These are phyloP conservation scores for Cheumatopsyche charites DNA, from an alignment of 1,140 invertebrate genomes.

Conservation along the genomic window DNA sequence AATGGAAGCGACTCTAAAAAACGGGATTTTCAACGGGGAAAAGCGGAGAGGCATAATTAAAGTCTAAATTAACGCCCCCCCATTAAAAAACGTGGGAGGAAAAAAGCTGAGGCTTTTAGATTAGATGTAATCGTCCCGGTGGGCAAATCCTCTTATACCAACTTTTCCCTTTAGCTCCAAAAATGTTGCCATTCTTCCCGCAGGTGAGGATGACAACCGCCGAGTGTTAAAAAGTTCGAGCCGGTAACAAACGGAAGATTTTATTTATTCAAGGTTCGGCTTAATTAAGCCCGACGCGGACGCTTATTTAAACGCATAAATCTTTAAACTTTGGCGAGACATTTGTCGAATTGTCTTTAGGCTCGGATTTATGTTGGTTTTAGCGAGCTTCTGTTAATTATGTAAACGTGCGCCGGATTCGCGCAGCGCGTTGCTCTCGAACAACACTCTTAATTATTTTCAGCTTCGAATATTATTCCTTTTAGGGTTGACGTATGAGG, in stretches of 20 bases:
- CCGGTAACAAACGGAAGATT: not conserved
- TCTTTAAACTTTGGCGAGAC: conserved; percentile 2
- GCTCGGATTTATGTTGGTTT: not conserved
- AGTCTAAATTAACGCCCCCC: conserved; percentile 31
- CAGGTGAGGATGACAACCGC: conserved; percentile 1
- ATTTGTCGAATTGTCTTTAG: conserved; percentile 11
- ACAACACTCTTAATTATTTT: no score
- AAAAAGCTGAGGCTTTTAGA: conserved; percentile 4
- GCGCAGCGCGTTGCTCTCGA: no score
- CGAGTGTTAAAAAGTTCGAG: not conserved
- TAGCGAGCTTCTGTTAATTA: no score
- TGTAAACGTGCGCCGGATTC: no score
- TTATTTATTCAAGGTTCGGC: conserved; percentile 17
- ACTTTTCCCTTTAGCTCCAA: not conserved
- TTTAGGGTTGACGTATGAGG: no score
- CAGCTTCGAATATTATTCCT: no score
- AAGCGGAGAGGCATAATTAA: conserved; percentile 33
- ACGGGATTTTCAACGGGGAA: conserved; percentile 4
- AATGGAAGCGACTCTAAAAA: not conserved
- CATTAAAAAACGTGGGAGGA: conserved; percentile 3
- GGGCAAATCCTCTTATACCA: conserved; percentile 12
- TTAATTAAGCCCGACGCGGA: conserved; percentile 17
- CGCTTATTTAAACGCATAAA: conserved; percentile 21
- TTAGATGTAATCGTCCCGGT: conserved; percentile 16
- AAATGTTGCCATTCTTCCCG: not conserved